These are phyloP conservation scores for Asteroscopus sphinx DNA, from an alignment of 2,888 invertebrate genomes.

Conservation along the genomic window DNA sequence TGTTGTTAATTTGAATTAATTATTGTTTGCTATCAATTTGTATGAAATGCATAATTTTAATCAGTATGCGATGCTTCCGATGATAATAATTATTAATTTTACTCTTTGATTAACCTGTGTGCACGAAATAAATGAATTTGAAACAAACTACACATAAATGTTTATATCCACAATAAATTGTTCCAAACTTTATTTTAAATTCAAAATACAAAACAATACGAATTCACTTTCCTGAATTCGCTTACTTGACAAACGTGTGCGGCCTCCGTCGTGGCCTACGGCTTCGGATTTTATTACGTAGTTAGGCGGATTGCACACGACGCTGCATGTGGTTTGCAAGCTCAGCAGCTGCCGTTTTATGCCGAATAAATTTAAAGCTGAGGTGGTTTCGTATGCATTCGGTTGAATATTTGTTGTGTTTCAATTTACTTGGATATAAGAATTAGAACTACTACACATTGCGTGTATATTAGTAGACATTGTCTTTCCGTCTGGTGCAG, in stretches of 20 bases:
- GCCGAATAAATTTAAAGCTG: constrained; percentile 54
- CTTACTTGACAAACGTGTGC: constrained; percentile 56
- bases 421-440: constrained; percentile 43
- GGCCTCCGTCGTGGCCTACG: constrained; percentile 39
- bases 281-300: constrained; percentile 57
- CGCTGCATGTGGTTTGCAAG: constrained; percentile 59
- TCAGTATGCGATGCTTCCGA: too few relatives aligned
- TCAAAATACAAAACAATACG: constrained; percentile 48
- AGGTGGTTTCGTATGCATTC: constrained; percentile 46
- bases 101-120: too few relatives aligned
- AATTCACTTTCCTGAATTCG: constrained; percentile 46
- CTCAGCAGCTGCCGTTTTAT: constrained; percentile 59
- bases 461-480: too few relatives aligned
- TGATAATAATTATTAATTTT: too few relatives aligned
- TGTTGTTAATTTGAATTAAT: too few relatives aligned
- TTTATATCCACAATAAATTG: constrained; percentile 14
- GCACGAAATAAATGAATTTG: too few relatives aligned
- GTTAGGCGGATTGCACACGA: constrained; percentile 58
- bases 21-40: too few relatives aligned
- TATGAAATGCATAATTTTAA: too few relatives aligned
- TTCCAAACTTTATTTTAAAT: constrained; percentile 17
- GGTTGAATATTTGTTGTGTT: constrained; percentile 49
- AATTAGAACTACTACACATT: too few relatives aligned
- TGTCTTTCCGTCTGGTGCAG: too few relatives aligned
- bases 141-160: constrained; percentile 3